phyloP scores from a whole-genome alignment of 2,113 vertebrate species.

The Nesoenas mayeri region DNA sequence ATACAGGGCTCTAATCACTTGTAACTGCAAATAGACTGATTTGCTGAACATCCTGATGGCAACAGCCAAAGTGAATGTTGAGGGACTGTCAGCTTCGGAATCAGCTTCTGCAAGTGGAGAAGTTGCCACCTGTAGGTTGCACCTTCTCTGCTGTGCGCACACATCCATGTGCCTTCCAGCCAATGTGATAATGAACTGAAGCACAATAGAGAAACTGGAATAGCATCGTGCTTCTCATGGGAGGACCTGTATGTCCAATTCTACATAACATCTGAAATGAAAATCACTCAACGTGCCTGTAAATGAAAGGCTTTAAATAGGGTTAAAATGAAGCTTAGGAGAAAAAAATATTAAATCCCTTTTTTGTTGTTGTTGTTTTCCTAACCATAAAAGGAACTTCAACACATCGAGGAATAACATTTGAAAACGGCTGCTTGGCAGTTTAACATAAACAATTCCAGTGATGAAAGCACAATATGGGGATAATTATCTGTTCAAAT shows the following conservation, averaged over 20 bases:
- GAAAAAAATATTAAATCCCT: not conserved
- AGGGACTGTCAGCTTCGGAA: not conserved
- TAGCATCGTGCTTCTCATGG: not conserved
- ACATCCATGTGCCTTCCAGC: not conserved
- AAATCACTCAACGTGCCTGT: not conserved
- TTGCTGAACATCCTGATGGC: not conserved
- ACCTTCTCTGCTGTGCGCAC: not conserved
- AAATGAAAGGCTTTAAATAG: not conserved
- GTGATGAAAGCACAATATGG: conserved; percentile 64
- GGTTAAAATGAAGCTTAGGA: not conserved
- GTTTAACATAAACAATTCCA: conserved; percentile 60
- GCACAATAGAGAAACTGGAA: not conserved
- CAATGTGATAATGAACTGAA: not conserved
- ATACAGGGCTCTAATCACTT: not conserved
- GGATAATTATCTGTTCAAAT: conserved; percentile 67
- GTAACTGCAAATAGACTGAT: not conserved
- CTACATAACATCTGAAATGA: not conserved
- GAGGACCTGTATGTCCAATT: not conserved
- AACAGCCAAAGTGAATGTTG: not conserved
- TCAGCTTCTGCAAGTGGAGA: not conserved
- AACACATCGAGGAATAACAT: conserved; percentile 26
- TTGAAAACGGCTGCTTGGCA: conserved; percentile 28
- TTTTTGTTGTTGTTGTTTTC: not conserved
- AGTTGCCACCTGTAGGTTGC: not conserved
- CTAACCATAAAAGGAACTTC: conserved; percentile 15